Conservation (phyloP, 2,113 vertebrate genomes). For the Todiramphus saurophagus region DNA sequence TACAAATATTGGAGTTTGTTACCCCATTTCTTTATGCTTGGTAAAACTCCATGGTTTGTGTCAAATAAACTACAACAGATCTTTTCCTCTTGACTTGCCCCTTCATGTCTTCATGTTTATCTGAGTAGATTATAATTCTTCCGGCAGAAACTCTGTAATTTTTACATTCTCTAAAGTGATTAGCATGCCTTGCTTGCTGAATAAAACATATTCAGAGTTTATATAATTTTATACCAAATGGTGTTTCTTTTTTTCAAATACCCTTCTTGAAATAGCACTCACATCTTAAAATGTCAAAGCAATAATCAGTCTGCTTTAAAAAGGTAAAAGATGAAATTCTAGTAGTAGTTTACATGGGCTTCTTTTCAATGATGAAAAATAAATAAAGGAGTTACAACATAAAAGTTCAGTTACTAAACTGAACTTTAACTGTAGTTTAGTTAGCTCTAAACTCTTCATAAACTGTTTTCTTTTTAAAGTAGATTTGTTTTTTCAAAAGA, state of each 20-base stretch:
- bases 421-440: neutral
- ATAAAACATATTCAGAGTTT: neutral
- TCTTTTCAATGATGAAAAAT: neutral
- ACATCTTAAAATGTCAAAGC: neutral
- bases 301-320: neutral
- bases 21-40: neutral
- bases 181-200: neutral
- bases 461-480: neutral
- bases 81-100: neutral
- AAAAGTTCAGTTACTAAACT: neutral
- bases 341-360: neutral
- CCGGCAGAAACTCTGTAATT: neutral
- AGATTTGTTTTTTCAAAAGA: neutral
- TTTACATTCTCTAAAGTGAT: neutral
- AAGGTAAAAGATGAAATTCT: neutral
- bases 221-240: neutral
- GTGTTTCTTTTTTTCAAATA: neutral
- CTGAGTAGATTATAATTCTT: neutral
- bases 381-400: neutral
- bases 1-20: neutral
- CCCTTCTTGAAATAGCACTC: neutral
- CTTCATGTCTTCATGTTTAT: neutral
- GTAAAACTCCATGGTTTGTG: neutral
- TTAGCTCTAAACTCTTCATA: neutral
- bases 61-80: neutral